Percentiles rank a stretch among this genome's conserved stretches.
These are phyloP conservation scores for Enhydra lutris DNA, from an alignment of 2,113 vertebrate genomes.

Conservation along the genomic window DNA sequence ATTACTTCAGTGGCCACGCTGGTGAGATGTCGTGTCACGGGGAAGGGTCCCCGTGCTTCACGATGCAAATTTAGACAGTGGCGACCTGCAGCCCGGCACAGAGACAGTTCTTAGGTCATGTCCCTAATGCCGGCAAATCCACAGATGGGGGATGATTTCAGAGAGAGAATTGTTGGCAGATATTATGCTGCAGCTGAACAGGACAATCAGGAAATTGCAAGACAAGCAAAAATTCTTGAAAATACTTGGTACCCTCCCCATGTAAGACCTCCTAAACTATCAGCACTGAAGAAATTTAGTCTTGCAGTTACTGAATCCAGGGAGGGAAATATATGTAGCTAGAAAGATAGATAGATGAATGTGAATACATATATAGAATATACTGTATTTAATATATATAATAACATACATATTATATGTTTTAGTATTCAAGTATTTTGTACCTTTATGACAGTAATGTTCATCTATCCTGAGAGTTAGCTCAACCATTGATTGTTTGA, in stretches of 20 bases:
- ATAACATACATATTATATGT: background rate
- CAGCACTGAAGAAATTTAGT: background rate
- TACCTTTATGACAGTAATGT: background rate
- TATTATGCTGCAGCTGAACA: background rate
- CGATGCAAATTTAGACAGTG: background rate
- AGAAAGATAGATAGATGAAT: background rate
- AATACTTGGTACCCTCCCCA: background rate
- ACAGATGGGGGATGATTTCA: background rate
- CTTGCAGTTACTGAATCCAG: background rate
- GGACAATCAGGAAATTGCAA: background rate
- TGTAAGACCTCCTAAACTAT: background rate
- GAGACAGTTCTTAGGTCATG: background rate
- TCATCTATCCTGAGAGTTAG: background rate
- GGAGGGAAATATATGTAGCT: background rate
- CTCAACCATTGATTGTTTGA: background rate
- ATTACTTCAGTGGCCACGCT: background rate
- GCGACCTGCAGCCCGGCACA: background rate
- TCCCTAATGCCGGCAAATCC: background rate
- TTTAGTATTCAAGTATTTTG: background rate
- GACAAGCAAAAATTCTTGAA: background rate
- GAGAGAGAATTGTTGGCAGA: background rate
- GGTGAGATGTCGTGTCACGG: background rate
- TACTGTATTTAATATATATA: background rate
- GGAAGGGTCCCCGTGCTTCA: background rate
- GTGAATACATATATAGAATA: background rate